Evolutionary conservation across 2,113 vertebrate species (phyloP).

Genomic region (Tetraodon nigroviridis): DNA sequence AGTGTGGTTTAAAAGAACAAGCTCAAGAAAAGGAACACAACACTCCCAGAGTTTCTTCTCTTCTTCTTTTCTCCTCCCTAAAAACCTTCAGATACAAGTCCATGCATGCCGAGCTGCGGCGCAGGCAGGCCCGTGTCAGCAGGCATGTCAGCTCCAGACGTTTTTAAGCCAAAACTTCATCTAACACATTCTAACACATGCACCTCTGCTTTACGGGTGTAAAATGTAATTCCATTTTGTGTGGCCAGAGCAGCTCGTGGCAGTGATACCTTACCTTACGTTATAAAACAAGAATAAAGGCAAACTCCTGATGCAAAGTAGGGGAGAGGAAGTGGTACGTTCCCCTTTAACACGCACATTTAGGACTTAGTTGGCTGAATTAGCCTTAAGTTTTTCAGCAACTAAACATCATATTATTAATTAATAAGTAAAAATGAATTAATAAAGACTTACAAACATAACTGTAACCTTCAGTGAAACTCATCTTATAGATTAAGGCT

Average conservation of each 20-base stretch:
- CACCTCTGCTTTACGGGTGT: neutral
- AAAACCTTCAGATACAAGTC: slow-evolving; percentile 42
- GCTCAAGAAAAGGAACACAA: neutral
- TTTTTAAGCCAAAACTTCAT: too few species aligned
- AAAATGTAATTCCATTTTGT: neutral
- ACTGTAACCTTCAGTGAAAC: too few species aligned
- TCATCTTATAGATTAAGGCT: too few species aligned
- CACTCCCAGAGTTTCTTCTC: slow-evolving; percentile 1
- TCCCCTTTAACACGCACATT: neutral
- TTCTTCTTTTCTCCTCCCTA: slow-evolving; percentile 15
- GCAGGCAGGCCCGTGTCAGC: slow-evolving; percentile 13
- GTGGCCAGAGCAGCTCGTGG: neutral
- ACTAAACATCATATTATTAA: neutral
- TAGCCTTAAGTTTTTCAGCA: neutral
- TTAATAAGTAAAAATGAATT: too few species aligned
- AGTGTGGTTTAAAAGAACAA: neutral
- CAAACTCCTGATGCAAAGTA: slow-evolving; percentile 8
- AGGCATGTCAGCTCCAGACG: slow-evolving; percentile 16
- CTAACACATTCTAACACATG: slow-evolving; percentile 1
- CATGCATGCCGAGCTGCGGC: slow-evolving; percentile 21
- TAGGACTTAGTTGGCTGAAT: neutral
- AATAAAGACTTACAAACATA: too few species aligned
- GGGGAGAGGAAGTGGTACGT: neutral
- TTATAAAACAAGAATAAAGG: neutral
- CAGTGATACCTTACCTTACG: neutral